Evolutionary conservation across 2,113 vertebrate species (phyloP).

Genomic region (Xerus inauris): DNA sequence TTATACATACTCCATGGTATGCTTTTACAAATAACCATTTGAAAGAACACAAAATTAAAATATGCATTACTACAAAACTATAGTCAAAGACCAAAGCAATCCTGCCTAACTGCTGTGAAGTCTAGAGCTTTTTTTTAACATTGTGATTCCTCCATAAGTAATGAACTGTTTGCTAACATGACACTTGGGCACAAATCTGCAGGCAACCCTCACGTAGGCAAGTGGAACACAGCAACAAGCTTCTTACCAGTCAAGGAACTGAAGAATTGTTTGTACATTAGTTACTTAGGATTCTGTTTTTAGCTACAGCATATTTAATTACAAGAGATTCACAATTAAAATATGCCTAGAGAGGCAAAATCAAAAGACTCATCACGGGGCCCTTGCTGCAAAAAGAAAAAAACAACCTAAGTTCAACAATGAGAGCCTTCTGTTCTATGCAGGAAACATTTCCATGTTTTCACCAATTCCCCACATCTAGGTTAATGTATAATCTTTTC

Average conservation of each 20-base stretch:
- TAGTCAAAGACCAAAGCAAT: not conserved
- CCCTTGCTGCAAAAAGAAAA: conserved; percentile 37
- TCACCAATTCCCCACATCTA: not conserved
- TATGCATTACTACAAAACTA: conserved; percentile 35
- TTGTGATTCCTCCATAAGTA: conserved; percentile 82
- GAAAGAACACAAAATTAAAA: conserved; percentile 52
- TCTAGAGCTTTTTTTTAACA: conserved; percentile 73
- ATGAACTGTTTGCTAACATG: conserved; percentile 81
- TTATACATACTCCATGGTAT: not conserved
- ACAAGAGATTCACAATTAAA: conserved; percentile 64
- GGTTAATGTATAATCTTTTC: not conserved
- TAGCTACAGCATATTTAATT: conserved; percentile 67
- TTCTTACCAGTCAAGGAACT: conserved; percentile 68
- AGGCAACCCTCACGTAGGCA: conserved; percentile 80
- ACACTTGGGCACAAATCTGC: conserved; percentile 79
- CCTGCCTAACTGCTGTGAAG: conserved; percentile 52
- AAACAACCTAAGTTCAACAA: not conserved
- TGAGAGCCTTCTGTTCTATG: not conserved
- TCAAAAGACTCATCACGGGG: conserved; percentile 30
- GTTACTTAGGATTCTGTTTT: conserved; percentile 65
- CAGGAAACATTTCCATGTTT: not conserved
- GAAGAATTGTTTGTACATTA: conserved; percentile 65
- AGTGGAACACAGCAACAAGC: conserved; percentile 75
- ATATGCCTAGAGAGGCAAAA: conserved; percentile 66
- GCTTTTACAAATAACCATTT: conserved; percentile 50